Evolutionary conservation across 2,888 invertebrate species (phyloP), one percentile per base, ranked within the genome.

Genomic region (Antitype chi): DNA sequence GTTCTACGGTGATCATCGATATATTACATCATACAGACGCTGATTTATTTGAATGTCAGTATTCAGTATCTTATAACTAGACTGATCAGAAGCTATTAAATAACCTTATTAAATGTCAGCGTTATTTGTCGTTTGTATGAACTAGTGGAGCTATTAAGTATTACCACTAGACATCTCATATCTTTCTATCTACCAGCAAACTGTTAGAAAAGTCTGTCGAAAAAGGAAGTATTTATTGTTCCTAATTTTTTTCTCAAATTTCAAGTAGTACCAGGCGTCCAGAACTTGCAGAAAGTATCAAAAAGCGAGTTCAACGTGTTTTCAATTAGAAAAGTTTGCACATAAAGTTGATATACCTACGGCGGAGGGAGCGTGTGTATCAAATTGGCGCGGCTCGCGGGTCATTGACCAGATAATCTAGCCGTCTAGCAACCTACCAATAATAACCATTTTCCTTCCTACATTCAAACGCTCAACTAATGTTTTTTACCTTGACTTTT

Each of bases 351-450:
- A 73, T 81, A 60, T 70, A 47, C 43, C 43, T 47, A 66, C 52
- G 55, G 62, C 63, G 59, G 69, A 59, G 76, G 69, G 79, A 78
- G 60, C 82, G 78, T 77, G 82, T 80, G 82, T 85, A 85, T 83
- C 84, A 78, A 89, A 89, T 87, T 70, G 85, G 76, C 74, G 64
- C 74, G 73, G 49, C 78, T 71, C 67, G 57, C 59, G 76, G 88
- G 88, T 90, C 90, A 78, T 13, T 74, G 89, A 78, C 88, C 88
- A 85, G 82, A 71, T 89, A 85, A 89, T 87, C 84, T 84, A 85
- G 84, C 71, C 63, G 82, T 85, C 87, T 88, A 79, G 74, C 79
- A 73, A 84, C 76, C 78, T 86, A 81, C 63, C 64, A 76, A 86
- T 85, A 79, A 81, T 82, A 85, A 80, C 80, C n/a, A 81, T 84